A percentile compares a stretch with the other conserved stretches of the same genome.
Conservation (phyloP, 1,140 invertebrate genomes). For the Pseudobourletiella spinata region DNA sequence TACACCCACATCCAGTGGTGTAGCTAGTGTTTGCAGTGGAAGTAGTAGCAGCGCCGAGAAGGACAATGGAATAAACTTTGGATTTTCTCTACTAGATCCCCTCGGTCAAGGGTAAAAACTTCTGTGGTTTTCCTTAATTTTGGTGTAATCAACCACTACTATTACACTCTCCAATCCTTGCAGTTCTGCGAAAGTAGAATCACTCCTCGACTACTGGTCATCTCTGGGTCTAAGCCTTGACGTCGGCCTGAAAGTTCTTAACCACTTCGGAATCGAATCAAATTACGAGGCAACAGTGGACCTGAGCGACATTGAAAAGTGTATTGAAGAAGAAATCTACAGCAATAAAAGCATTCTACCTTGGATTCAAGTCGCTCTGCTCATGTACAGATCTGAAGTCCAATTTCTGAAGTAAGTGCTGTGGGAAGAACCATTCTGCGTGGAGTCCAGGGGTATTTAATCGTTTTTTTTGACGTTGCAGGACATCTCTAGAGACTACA, state of each 20-base stretch:
- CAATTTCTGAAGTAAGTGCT: slow-evolving; percentile 46
- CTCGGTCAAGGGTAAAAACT: not conserved
- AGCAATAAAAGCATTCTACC: slow-evolving; percentile 35
- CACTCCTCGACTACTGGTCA: slow-evolving; percentile 24
- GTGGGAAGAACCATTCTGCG: not conserved
- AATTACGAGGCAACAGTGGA: slow-evolving; percentile 13
- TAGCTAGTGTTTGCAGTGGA: not conserved
- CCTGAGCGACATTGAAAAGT: slow-evolving; percentile 14
- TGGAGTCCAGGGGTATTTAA: too few relatives aligned
- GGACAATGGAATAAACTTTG: not conserved
- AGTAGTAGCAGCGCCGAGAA: not conserved
- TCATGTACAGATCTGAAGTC: slow-evolving; percentile 52
- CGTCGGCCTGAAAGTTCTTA: slow-evolving; percentile 9
- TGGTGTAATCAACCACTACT: too few relatives aligned
- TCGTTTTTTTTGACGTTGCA: slow-evolving; percentile 36
- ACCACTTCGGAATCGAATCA: slow-evolving; percentile 19
- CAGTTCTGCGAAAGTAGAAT: slow-evolving; percentile 20
- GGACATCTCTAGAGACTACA: slow-evolving; percentile 40
- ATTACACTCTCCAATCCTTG: too few relatives aligned
- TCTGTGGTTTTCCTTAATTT: not conserved
- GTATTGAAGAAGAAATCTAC: slow-evolving; percentile 24
- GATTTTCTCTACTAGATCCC: not conserved
- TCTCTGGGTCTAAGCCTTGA: slow-evolving; percentile 18
- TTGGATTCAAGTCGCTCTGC: slow-evolving; percentile 49
- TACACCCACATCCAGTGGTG: not conserved